Conservation (phyloP, 1,140 invertebrate genomes). For the Hyles vespertilio region DNA sequence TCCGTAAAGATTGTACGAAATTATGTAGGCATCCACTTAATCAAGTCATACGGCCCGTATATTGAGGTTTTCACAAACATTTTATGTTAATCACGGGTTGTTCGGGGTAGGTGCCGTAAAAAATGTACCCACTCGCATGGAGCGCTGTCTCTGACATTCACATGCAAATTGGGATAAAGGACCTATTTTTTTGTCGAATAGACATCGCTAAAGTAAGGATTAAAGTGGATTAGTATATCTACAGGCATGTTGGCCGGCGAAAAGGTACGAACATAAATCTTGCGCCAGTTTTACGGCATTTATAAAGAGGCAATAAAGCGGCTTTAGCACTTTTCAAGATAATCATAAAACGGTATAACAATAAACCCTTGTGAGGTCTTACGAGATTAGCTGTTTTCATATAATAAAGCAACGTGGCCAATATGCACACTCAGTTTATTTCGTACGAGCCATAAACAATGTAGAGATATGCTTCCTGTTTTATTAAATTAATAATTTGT, state of each 20-base stretch:
- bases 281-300: conserved; percentile 24
- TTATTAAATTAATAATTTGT: too few relatives aligned
- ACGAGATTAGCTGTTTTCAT: conserved; percentile 1
- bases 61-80: conserved; percentile 34
- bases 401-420: neutral
- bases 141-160: conserved; percentile 30
- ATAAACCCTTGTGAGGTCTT: conserved; percentile 16
- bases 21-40: conserved; percentile 14
- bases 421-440: too few relatives aligned
- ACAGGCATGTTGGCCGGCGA: conserved; percentile 5
- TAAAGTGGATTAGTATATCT: conserved; percentile 27
- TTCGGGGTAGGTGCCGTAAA: conserved; percentile 20
- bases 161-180: conserved; percentile 36
- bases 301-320: conserved; percentile 21
- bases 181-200: conserved; percentile 36
- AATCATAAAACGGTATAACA: conserved; percentile 22
- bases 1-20: conserved; percentile 4
- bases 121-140: conserved; percentile 25
- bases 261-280: conserved; percentile 25
- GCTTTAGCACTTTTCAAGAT: conserved; percentile 25
- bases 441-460: too few relatives aligned
- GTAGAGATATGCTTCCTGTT: too few relatives aligned
- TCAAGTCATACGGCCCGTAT: conserved; percentile 23
- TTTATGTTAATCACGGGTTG: conserved; percentile 39
- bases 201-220: conserved; percentile 28